Conservation (phyloP, 2,113 vertebrate species). For the Scatophagus argus region DNA sequence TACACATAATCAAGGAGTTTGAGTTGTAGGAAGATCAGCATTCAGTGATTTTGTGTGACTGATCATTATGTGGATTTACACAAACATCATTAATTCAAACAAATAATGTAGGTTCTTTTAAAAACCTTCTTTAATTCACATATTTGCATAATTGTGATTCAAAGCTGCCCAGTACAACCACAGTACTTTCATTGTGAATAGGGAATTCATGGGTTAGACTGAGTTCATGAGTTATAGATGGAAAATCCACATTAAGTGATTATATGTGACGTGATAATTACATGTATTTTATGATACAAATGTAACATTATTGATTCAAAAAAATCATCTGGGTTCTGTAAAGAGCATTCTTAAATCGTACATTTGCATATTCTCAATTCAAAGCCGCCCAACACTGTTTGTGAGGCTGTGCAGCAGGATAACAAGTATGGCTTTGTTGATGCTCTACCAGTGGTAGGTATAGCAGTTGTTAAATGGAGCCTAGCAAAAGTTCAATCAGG, state of each 20-base stretch:
- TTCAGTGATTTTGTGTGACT: background rate
- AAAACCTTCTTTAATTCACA: background rate
- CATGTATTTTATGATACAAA: no score
- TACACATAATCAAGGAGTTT: background rate
- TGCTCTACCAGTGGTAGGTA: conserved; percentile 11
- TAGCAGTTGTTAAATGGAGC: conserved; percentile 50
- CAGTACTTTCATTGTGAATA: no score
- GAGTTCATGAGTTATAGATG: background rate
- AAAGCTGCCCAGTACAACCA: background rate
- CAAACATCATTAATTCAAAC: background rate
- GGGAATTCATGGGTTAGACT: no score
- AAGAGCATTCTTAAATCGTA: background rate
- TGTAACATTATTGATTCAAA: background rate
- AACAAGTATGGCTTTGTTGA: conserved; percentile 13
- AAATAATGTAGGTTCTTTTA: background rate
- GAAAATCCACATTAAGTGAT: background rate
- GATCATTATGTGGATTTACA: background rate
- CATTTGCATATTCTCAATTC: background rate
- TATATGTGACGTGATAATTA: background rate
- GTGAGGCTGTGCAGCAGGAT: background rate
- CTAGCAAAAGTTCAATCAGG: conserved; percentile 33
- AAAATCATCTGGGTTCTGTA: background rate
- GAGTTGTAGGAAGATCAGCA: background rate
- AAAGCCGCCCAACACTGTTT: background rate
- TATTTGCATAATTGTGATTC: background rate